These are phyloP conservation scores for Hippopotamus amphibius DNA, from an alignment of 2,113 vertebrate genomes.

Conservation along the genomic window DNA sequence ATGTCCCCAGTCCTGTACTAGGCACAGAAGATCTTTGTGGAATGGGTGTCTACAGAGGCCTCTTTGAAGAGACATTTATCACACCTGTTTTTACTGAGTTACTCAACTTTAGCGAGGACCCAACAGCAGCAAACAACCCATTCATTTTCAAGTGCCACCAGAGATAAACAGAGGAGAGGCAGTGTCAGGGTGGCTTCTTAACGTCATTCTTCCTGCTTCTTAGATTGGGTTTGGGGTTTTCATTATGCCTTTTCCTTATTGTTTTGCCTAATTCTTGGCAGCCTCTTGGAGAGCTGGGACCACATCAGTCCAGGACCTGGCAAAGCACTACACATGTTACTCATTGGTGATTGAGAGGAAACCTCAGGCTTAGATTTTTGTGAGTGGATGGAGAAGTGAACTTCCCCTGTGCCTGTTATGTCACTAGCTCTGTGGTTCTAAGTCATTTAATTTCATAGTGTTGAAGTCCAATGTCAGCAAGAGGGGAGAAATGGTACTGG, in stretches of 20 bases:
- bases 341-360: background rate
- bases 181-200: background rate
- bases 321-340: background rate
- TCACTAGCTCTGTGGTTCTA: background rate
- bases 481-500: background rate
- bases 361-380: background rate
- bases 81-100: slow-evolving; percentile 22
- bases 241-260: background rate
- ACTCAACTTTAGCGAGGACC: background rate
- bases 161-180: background rate
- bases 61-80: background rate
- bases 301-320: background rate
- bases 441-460: background rate
- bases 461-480: background rate
- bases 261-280: background rate
- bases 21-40: background rate
- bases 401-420: background rate
- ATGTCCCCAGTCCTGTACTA: background rate
- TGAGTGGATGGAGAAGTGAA: background rate
- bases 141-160: background rate
- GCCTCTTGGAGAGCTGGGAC: background rate
- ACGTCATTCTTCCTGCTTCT: background rate
- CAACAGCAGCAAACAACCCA: background rate
- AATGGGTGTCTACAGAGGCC: background rate
- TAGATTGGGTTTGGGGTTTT: background rate